These are phyloP conservation scores for Gobiocypris rarus DNA, from an alignment of 2,113 vertebrate species.

Conservation along the genomic window DNA sequence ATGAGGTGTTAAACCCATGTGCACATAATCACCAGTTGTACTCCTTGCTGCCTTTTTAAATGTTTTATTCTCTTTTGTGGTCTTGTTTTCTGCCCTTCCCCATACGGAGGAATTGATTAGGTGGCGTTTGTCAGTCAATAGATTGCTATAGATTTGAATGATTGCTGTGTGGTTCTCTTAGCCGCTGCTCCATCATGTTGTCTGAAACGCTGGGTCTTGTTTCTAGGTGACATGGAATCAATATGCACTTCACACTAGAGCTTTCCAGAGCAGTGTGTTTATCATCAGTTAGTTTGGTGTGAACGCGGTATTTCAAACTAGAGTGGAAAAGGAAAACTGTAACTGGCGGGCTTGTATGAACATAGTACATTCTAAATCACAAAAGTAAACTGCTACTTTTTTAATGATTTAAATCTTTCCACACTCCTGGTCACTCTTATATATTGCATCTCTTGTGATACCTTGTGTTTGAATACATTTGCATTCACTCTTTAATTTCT, in stretches of 20 bases:
- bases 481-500: background rate
- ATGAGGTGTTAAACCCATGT: constrained; percentile 5
- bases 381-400: background rate
- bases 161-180: constrained; percentile 33
- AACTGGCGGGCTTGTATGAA: background rate
- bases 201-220: background rate
- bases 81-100: constrained; percentile 70
- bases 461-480: background rate
- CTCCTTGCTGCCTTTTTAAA: constrained; percentile 63
- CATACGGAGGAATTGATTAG: constrained; percentile 71
- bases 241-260: constrained; percentile 24
- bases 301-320: constrained; percentile 10
- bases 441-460: background rate
- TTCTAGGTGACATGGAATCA: constrained; percentile 17
- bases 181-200: constrained; percentile 9
- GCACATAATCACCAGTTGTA: constrained; percentile 20
- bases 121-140: constrained; percentile 72
- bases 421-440: background rate
- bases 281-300: background rate
- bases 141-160: constrained; percentile 74
- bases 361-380: background rate
- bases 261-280: constrained; percentile 11
- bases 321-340: background rate
- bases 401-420: background rate
- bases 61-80: constrained; percentile 74